A percentile compares a stretch with the other conserved stretches of the same genome.
phyloP scores from a whole-genome alignment of 1,140 invertebrate genomes.

The Pseudomyrmex pallidus region DNA sequence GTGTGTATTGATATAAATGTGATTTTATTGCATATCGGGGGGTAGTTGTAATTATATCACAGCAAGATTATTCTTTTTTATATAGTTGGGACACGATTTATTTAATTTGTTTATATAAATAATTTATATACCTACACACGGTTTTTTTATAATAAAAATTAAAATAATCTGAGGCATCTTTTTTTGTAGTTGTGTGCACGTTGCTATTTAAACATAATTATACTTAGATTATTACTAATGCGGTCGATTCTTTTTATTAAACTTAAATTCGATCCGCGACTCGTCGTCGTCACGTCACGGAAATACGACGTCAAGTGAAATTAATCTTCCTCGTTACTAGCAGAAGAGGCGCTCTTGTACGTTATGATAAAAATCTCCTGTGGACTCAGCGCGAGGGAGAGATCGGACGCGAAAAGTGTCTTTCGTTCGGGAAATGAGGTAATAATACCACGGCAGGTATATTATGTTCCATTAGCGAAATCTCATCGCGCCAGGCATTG shows the following conservation, averaged over 20 bases:
- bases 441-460: constrained; percentile 63
- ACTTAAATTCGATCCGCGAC: constrained; percentile 13
- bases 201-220: no score
- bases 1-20: neutral
- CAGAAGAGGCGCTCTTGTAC: neutral
- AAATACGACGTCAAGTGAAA: constrained; percentile 1
- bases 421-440: constrained; percentile 60
- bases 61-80: constrained; percentile 25
- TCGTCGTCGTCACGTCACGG: neutral
- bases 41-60: constrained; percentile 18
- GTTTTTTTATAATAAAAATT: constrained; percentile 9
- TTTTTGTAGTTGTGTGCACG: neutral
- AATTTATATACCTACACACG: no score
- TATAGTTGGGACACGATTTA: neutral
- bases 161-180: neutral
- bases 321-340: constrained; percentile 46
- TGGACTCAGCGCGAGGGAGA: constrained; percentile 14
- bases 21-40: neutral
- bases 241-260: constrained; percentile 1
- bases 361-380: constrained; percentile 37
- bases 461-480: constrained; percentile 73
- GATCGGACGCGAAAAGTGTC: constrained; percentile 26
- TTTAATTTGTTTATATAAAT: constrained; percentile 13
- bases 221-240: no score
- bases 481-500: constrained; percentile 69